Evolutionary conservation across 2,888 invertebrate species (phyloP), one percentile per base, ranked within the genome.

Genomic region (Dione vanillae): DNA sequence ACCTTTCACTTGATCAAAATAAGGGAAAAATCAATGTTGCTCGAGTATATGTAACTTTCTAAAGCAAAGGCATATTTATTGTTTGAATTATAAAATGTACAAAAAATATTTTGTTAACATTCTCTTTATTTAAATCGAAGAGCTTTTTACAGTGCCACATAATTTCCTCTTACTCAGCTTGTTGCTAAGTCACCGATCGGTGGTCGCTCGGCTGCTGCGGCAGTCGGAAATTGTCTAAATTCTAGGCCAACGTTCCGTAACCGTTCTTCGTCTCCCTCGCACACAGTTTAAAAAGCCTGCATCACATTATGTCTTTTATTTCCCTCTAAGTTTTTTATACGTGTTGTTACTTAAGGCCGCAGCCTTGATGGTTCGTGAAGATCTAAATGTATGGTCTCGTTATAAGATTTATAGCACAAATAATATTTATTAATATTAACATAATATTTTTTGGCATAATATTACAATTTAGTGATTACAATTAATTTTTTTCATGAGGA

Each of bases 181-280:
- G 85, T 84, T 85, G 83, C 84, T 81, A 84, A 74, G 76, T 71
- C 72, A 71, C 73, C 64, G 68, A 74, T 61, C 65, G 61, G 65
- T 67, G 61, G 66, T 74, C 59, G 77, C 77, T 74, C 61, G 80
- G 64, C 51, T 64, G 64, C 64, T 64, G 64, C 82, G 84, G 83
- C 86, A 84, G 87, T 89, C 90, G 91, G 91, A 91, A 91, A 91
- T 91, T 87, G 86, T 85, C 85, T 85, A 85, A 88, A 91, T 91
- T 91, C 91, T 91, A 90, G 89, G 88, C 86, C 91, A 89, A 78
- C 81, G 76, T 76, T 76, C 80, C 83, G 84, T 81, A 81, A 79
- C 78, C 75, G 69, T 71, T 71, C 78, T 82, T 81, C 77, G 77
- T 88, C 88, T 83, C 86, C 68, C 82, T 87, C 84, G 77, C 85